Percentiles rank a stretch among this genome's conserved stretches.
Conservation (phyloP, 2,113 vertebrate genomes). For the Alethe diademata region DNA sequence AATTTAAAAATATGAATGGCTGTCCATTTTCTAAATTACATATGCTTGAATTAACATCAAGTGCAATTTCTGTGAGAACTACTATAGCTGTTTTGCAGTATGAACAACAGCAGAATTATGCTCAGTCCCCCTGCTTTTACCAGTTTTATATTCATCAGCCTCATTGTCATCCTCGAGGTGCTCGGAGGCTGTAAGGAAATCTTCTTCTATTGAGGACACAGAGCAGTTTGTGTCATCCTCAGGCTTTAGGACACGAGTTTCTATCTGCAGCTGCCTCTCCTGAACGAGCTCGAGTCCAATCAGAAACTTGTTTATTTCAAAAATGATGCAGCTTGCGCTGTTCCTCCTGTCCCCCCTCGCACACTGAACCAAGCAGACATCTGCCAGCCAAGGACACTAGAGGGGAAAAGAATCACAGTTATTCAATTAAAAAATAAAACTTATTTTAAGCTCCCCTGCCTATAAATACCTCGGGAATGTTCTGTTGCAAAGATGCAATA, state of each 20-base stretch:
- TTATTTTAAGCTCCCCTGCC: background rate
- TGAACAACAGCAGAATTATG: background rate
- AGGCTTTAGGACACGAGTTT: conserved; percentile 69
- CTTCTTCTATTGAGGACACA: conserved; percentile 94
- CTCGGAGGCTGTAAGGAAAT: conserved; percentile 94
- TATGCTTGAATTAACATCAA: background rate
- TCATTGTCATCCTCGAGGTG: conserved; percentile 92
- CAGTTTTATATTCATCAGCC: conserved; percentile 82
- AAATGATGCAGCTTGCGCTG: conserved; percentile 83
- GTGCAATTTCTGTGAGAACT: background rate
- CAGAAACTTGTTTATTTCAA: conserved; percentile 95
- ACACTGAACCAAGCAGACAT: conserved; percentile 90
- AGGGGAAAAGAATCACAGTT: conserved; percentile 37
- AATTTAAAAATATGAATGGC: background rate
- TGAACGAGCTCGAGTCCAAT: conserved; percentile 90
- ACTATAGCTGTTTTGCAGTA: background rate
- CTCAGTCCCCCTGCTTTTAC: conserved; percentile 64
- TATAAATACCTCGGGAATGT: background rate
- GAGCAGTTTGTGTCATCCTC: conserved; percentile 96
- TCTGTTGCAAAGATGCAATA: background rate
- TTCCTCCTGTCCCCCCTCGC: conserved; percentile 74
- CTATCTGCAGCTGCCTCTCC: conserved; percentile 78
- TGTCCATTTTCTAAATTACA: background rate
- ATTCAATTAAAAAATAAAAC: conserved; percentile 4
- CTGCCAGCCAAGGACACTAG: conserved; percentile 81